Base-by-base conservation (phyloP, 2,797 vertebrate species). In the Triplophysa yarkandensis region DNA sequence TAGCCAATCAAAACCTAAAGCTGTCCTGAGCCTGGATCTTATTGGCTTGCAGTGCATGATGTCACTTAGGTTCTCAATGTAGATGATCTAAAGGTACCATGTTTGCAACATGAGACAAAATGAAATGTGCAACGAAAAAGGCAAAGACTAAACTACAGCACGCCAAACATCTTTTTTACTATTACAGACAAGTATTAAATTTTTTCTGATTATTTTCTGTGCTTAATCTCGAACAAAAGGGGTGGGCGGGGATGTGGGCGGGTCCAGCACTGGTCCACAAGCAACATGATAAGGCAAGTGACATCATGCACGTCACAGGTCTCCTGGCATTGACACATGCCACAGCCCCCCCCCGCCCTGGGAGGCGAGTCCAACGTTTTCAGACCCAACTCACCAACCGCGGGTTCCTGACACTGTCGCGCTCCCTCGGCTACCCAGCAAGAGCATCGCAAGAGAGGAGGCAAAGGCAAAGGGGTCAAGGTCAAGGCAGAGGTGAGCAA, bases 371-470 rank as follows among this genome's bases (percentile, higher is more conserved):
- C 79, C 63, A 83, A 71, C 74, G 82, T 83, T 89, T 88, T 88
- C 91, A 71, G 88, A 83, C 86, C 85, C 92, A 75, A 96, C 95
- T 97, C 95, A 98, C 95, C 95, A 95, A 93, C 91, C 95, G 95
- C 88, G 93, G 91, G 92, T 92, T 97, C 95, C 95, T 94, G 91
- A 94, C 92, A 91, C 95, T 85, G 92, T 97, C 95, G 85, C 95
- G 95, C 87, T 98, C 95, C 94, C 95, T 93, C 86, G 92, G 95
- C 96, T 98, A 94, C 91, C 93, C 92, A 83, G 94, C 93, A 87
- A 88, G 90, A 92, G 93, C 94, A 90, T 90, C 84, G 88, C 91
- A 86, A 88, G 87, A 89, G 84, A 88, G 86, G 88, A 87, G 89
- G 92, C 91, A 93, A 89, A 92, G 93, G 94, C 86, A 88, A 85